Base-by-base conservation (phyloP, 1,140 invertebrate species). In the Drosophila quadrilineata region DNA sequence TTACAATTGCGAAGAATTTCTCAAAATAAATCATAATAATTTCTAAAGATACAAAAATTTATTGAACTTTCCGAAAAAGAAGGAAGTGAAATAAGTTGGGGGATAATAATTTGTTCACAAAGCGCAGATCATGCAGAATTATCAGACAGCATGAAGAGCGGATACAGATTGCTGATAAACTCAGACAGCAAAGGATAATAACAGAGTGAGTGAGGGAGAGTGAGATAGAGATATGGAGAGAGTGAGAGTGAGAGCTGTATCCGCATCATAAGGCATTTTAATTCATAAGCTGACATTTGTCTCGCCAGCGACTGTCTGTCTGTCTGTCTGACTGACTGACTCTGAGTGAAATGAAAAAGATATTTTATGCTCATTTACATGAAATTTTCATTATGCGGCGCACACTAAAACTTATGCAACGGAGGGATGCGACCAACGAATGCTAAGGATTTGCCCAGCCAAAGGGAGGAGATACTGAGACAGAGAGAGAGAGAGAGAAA, bases 331-430 rank as follows among this genome's bases (percentile, higher is more conserved):
- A 22, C 73, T 64, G 62, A 50, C 68, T 76, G 35, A 50, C 29
- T 45, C 17, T 5, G 6, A 64, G 53, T 64, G 71, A 73, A 87
- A 87, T 87, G 84, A 76, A 79, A 84, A 65, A 87, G 74, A 87
- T 87, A 84, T 87, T 87, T 87, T 75, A 87, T 84, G 84, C 84
- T 87, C 84, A 87, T 87, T 87, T 87, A 87, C 84, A 87, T 87
- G 77, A 87, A 87, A 87, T 84, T 87, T 87, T 87, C 84, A 87
- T 87, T 87, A 87, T 76, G 79, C 69, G 77, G 64, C 73, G 64
- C 77, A 63, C 52, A 58, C 66, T 73, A 69, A 48, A 82, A 77
- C 79, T 82, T 77, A 64, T 85, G 77, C 79, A 77, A 73, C 71
- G 22, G 10, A 1, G 9, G 6, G 26, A 35, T 12, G 12, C 14